Base-by-base conservation (phyloP, 1,140 invertebrate species). In the Tetramorium simillimum region DNA sequence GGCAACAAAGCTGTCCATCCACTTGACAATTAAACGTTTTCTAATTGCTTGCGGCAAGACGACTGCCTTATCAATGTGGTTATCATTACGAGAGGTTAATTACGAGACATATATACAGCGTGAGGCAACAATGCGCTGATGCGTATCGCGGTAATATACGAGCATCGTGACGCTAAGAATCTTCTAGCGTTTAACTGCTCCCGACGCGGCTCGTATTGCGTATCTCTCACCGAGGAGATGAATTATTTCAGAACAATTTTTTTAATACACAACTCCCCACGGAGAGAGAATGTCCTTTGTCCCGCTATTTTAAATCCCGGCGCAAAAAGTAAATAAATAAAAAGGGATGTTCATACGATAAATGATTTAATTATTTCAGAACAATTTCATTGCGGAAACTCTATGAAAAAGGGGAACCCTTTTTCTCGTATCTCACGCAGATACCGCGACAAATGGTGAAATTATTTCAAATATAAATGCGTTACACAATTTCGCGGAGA, bases 81-180 rank as follows among this genome's bases (percentile, higher is more conserved):
- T 90, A 90, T 89, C 88, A 69, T 86, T 78, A 87, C 70, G 78
- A 72, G 69, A 75, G 85, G 85, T 90, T 89, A 90, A 90, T 89
- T 89, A 73, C 58, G 63, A 14, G 60, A 14, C 72, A 28, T 28
- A 9, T 33, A 37, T 51, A 69, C 40, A 46, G 49, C 40, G 21
- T 18, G 40, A 69, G 5, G 56, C 43, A 58, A 40, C 65, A 85
- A 85, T 69, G 60, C 24, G 18, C 21, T 37, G 69, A 87, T 76
- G 53, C 40, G 37, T 87, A 84, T 49, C 69, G 7, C 4, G 14
- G 72, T 56, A 43, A 53, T 40, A 18, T 49, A 60, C 24, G 67
- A 43, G 69, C 40, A 84, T 62, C 69, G n/a, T 60, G 80, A 75
- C 80, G 37, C 16, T 60, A 28, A 46, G 53, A 84, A 60, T 84